Base-by-base conservation (phyloP, 2,888 invertebrate genomes). In the Dromius quadrimaculatus region DNA sequence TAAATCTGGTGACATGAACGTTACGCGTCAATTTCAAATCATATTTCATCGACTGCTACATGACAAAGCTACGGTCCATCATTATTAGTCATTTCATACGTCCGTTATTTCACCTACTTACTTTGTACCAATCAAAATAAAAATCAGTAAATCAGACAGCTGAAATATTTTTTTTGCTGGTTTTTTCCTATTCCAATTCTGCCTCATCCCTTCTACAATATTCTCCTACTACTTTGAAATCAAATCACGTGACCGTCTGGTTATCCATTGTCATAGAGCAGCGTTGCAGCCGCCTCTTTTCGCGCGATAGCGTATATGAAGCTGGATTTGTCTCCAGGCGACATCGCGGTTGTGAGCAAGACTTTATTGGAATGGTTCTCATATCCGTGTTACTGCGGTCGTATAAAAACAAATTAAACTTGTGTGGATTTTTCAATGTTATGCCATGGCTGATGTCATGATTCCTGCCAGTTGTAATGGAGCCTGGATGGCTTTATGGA, bases 361-460 rank as follows among this genome's bases (percentile, higher is more conserved):
- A 54, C 61, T 41, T 61, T 61, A 61, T 61, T 61, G 61, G 61
- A 61, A 61, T 61, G 61, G 61, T 20, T 38, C 22, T 61, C 61
- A 61, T 61, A 61, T 61, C 61, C 61, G 61, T 54, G 50, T 54
- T 54, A 54, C 50, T 28, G 50, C 50, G 50, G 17, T 54, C 50
- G 50, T 54, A 54, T 54, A 54, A 54, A 54, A 54, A 54, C 50
- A 54, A 54, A 54, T 54, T 54, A 54, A 54, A 54, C 50, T 54
- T 54, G 50, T 41, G 41, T 54, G 50, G 50, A 54, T 54, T 54
- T 54, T 54, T 54, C 50, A 54, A 54, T 54, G 50, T 23, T 54
- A 41, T 41, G 41, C 11, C 6, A 41, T 41, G 41, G 41, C 41
- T 41, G 41, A 41, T 41, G 13, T 41, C 41, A 41, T 28, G 41